A percentile compares a stretch with the other conserved stretches of the same genome.
Evolutionary conservation across 2,113 vertebrate genomes (phyloP).

Genomic region (Anarrhichthys ocellatus): DNA sequence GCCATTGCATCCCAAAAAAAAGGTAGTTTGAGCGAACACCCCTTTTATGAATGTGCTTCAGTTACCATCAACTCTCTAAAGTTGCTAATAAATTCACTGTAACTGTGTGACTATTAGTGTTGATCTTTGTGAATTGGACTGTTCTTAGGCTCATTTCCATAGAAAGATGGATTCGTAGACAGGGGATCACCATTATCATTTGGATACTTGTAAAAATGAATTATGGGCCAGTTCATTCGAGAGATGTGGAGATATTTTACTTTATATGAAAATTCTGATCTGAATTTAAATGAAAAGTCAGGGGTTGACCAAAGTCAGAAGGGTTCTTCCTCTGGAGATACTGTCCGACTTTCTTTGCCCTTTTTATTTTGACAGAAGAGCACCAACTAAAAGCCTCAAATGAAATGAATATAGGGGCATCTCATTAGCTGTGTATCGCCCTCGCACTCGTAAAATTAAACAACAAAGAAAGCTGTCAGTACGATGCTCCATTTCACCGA

Average conservation of each 20-base stretch:
- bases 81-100: neutral
- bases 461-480: slow-evolving; percentile 34
- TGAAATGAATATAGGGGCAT: slow-evolving; percentile 1
- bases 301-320: neutral
- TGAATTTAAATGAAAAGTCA: neutral
- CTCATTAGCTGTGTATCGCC: slow-evolving; percentile 24
- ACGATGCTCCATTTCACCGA: slow-evolving; percentile 28
- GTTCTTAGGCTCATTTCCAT: neutral
- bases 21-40: neutral
- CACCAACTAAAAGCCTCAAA: neutral
- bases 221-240: neutral
- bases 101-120: neutral
- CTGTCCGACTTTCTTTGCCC: neutral
- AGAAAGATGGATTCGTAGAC: neutral
- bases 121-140: neutral
- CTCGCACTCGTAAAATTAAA: slow-evolving; percentile 29
- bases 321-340: neutral
- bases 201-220: neutral
- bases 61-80: neutral
- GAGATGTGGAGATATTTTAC: neutral
- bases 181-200: neutral
- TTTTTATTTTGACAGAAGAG: neutral
- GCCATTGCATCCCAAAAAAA: too few relatives aligned
- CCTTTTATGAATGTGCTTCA: neutral
- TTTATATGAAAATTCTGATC: neutral